These are phyloP conservation scores for Coilia nasus DNA, from an alignment of 2,797 vertebrate species.

Conservation along the genomic window DNA sequence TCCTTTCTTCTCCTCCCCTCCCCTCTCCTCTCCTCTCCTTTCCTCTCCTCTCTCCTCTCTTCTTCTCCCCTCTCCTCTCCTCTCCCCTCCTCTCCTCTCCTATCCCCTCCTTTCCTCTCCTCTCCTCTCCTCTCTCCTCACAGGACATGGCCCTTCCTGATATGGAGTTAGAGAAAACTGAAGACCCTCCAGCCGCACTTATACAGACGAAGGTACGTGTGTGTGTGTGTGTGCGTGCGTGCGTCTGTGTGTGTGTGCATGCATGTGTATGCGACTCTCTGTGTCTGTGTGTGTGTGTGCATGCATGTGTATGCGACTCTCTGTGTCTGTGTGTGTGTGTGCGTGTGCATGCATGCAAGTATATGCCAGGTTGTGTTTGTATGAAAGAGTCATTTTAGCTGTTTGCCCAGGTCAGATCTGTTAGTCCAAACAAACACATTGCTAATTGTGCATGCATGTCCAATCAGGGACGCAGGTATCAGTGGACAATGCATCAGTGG, in stretches of 20 bases:
- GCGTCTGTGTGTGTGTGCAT: constrained; percentile 14
- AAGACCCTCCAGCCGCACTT: constrained; percentile 32
- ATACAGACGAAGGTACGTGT: constrained; percentile 54
- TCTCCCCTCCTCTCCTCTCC: background rate
- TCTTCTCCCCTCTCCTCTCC: too few species aligned
- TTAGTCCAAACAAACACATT: background rate
- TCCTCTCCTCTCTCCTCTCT: too few species aligned
- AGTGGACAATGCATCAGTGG: background rate
- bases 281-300: background rate
- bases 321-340: background rate
- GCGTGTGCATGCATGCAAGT: constrained; percentile 1
- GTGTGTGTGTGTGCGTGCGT: constrained; percentile 1
- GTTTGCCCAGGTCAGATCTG: background rate
- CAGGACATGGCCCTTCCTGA: constrained; percentile 36
- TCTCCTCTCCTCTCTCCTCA: background rate
- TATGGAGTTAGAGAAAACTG: constrained; percentile 31
- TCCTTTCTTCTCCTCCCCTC: background rate
- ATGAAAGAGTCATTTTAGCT: background rate
- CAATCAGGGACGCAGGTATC: background rate
- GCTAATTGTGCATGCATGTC: background rate
- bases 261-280: background rate
- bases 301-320: background rate
- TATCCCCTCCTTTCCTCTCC: background rate
- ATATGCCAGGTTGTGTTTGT: background rate
- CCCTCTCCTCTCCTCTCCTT: background rate